Evolutionary conservation across 2,888 invertebrate genomes (phyloP).

Genomic region (Hypomecis punctinalis): DNA sequence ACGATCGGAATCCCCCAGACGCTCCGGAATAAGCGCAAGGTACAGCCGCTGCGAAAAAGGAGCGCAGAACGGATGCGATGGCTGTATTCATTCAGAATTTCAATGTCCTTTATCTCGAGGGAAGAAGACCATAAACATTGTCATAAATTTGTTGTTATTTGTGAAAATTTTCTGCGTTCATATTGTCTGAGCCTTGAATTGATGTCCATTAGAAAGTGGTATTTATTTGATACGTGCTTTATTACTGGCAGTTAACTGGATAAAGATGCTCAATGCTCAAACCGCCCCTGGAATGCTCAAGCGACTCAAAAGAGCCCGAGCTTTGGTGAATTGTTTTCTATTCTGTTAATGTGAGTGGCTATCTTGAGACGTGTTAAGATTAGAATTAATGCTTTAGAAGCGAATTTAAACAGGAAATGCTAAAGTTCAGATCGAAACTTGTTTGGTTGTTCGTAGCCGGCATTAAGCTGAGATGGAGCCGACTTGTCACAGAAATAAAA

Average conservation of each 20-base stretch:
- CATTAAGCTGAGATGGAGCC: too few relatives aligned
- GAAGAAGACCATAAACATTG: constrained; percentile 71
- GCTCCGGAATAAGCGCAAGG: constrained; percentile 50
- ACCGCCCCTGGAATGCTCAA: constrained; percentile 9
- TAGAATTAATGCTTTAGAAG: constrained; percentile 10
- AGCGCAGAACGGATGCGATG: constrained; percentile 51
- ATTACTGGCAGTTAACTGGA: constrained; percentile 36
- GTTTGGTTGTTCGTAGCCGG: too few relatives aligned
- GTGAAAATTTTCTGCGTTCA: constrained; percentile 56
- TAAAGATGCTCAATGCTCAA: constrained; percentile 24
- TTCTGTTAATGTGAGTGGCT: constrained; percentile 21
- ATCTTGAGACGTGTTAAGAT: constrained; percentile 11
- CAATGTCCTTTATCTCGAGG: constrained; percentile 74
- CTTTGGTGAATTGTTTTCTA: constrained; percentile 31
- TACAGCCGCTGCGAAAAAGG: constrained; percentile 43
- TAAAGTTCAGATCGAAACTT: constrained; percentile 5
- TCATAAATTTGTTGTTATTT: constrained; percentile 76
- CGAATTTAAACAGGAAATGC: neutral
- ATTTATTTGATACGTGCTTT: constrained; percentile 45
- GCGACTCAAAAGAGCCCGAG: constrained; percentile 1
- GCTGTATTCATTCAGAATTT: constrained; percentile 71
- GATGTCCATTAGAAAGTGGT: constrained; percentile 43
- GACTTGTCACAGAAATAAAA: too few relatives aligned
- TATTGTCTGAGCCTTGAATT: constrained; percentile 42
- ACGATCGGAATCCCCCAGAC: neutral